Conservation (phyloP, 2,113 vertebrate genomes). For the Ageneiosus marmoratus region DNA sequence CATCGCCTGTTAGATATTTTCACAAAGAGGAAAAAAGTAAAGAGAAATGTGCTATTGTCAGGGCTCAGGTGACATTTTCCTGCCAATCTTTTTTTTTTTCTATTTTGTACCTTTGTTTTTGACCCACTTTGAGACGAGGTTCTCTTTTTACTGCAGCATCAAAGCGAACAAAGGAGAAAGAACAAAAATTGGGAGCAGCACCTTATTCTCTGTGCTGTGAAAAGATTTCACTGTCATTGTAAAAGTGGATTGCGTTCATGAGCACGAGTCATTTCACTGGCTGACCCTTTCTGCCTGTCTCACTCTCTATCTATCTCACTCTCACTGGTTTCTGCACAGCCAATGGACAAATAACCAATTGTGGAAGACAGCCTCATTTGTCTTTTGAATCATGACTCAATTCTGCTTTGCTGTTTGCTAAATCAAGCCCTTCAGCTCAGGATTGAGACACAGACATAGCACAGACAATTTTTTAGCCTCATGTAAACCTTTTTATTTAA, state of each 20-base stretch:
- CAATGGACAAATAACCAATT: slow-evolving; percentile 43
- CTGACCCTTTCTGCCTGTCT: slow-evolving; percentile 33
- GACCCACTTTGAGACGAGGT: slow-evolving; percentile 8
- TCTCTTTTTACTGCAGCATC: slow-evolving; percentile 30
- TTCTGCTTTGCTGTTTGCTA: slow-evolving; percentile 20
- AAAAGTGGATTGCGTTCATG: slow-evolving; percentile 9
- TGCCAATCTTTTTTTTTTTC: neutral
- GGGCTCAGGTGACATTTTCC: slow-evolving; percentile 13
- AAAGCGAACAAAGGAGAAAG: slow-evolving; percentile 12
- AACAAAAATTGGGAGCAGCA: slow-evolving; percentile 25
- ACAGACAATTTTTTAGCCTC: slow-evolving; percentile 10
- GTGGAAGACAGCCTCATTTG: slow-evolving; percentile 33
- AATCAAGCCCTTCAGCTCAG: neutral
- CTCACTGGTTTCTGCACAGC: slow-evolving; percentile 17
- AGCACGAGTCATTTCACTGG: slow-evolving; percentile 30
- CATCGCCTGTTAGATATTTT: neutral
- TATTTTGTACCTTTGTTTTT: slow-evolving; percentile 27
- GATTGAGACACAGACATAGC: slow-evolving; percentile 15
- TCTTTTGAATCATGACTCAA: slow-evolving; percentile 40
- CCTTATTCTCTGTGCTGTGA: slow-evolving; percentile 10
- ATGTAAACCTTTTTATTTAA: slow-evolving; percentile 1
- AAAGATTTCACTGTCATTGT: slow-evolving; percentile 32
- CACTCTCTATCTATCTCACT: slow-evolving; percentile 25
- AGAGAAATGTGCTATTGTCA: neutral
- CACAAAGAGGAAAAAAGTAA: neutral